Conservation (phyloP, 2,797 vertebrate genomes). For the Otolemur crassicaudatus region DNA sequence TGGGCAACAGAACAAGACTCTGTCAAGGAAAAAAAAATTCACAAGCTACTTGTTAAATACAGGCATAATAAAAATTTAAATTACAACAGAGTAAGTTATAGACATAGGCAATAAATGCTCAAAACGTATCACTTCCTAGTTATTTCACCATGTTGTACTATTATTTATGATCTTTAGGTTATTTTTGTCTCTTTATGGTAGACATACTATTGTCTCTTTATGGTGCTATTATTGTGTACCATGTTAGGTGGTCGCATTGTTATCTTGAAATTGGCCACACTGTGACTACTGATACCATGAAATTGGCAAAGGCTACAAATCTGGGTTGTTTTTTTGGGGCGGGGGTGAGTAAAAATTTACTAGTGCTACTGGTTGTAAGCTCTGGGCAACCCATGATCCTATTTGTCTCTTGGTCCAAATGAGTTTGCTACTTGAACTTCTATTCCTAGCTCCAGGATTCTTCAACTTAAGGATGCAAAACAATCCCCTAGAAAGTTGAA, state of each 20-base stretch:
- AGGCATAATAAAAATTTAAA: not conserved
- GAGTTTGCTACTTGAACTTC: slow-evolving; percentile 33
- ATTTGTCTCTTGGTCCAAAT: not conserved
- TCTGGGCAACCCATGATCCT: not conserved
- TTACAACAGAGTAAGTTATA: not conserved
- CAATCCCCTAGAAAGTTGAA: not conserved
- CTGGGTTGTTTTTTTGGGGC: not conserved
- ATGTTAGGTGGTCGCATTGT: not conserved
- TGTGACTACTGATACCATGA: not conserved
- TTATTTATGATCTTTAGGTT: not conserved
- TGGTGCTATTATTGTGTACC: not conserved
- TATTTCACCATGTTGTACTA: slow-evolving; percentile 3
- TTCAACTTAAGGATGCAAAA: slow-evolving; percentile 7
- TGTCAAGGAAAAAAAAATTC: not conserved
- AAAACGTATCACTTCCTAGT: not conserved
- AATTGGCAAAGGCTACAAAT: slow-evolving; percentile 14
- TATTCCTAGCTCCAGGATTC: slow-evolving; percentile 16
- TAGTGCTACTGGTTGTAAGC: not conserved
- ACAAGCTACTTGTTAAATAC: slow-evolving; percentile 44
- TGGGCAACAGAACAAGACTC: too few relatives aligned
- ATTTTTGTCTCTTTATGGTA: not conserved
- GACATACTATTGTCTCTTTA: not conserved
- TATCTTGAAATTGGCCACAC: not conserved
- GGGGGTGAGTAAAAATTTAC: not conserved
- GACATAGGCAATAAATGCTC: not conserved